Conservation (phyloP, 2,113 vertebrate genomes). For the Papio anubis region DNA sequence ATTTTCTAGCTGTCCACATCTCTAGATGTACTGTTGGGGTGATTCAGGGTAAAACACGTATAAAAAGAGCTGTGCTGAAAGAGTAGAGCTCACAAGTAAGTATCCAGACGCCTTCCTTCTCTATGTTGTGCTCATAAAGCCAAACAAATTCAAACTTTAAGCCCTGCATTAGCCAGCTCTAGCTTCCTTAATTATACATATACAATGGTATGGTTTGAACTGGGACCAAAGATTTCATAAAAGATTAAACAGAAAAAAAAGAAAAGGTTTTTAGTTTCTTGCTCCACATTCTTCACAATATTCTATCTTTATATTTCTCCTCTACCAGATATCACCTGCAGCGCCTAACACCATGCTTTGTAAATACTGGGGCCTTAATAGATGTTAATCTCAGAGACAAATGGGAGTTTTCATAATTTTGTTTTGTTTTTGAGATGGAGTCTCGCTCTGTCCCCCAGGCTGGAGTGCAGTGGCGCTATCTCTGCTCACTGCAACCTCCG, state of each 20-base stretch:
- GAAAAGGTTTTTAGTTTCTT: neutral
- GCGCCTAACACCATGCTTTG: neutral
- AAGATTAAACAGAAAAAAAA: neutral
- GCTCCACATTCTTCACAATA: neutral
- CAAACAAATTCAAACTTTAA: neutral
- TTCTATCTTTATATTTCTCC: neutral
- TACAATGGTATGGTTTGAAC: neutral
- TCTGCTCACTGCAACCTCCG: no score
- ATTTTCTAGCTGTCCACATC: conserved; percentile 25
- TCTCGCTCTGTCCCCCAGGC: no score
- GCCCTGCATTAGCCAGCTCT: neutral
- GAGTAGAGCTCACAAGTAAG: neutral
- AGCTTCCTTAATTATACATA: conserved; percentile 16
- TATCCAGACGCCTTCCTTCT: neutral
- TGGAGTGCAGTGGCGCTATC: no score
- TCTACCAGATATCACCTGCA: neutral
- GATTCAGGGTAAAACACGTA: neutral
- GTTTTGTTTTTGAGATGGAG: no score
- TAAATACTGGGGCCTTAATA: neutral
- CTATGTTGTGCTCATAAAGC: neutral
- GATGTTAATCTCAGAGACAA: neutral
- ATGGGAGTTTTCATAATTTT: neutral
- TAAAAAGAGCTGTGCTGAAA: neutral
- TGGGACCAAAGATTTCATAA: neutral
- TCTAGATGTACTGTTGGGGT: neutral